Base-by-base conservation (phyloP, 2,113 vertebrate genomes). In the Rynchops niger region DNA sequence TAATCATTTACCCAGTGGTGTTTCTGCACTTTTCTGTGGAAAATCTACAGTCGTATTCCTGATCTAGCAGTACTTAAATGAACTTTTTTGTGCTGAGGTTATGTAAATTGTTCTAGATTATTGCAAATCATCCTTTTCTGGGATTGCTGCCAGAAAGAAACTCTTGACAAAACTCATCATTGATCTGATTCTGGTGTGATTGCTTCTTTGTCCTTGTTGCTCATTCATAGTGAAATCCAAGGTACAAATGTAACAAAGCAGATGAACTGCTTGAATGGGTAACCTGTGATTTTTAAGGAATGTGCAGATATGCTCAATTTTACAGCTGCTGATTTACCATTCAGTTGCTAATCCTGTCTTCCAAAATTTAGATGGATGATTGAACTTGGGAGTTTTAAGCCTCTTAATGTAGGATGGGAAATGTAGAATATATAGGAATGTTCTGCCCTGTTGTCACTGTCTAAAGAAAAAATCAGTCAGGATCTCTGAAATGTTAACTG, bases 1-100 rank as follows among this genome's bases (percentile, higher is more conserved):
- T 86, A 93, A 95, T 96, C 88, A 80, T 86, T 92, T 81, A 73
- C 47, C 62, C 79, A 34, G 50, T 80, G 76, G 38, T 90, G 76
- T 77, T 93, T 93, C 79, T 95, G 49, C 79, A 47, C 47, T 38
- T 74, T 96, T 90, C 69, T 27, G 1, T 94, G 88, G 86, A 91
- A 95, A 93, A 88, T 82, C 52, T 89, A 71, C 71, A 91, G 77
- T n/a, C 11, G 0, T 55, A 30, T 19, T 65, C 55, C 43, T 83
- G n/a, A 74, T 73, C 32, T 63, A 77, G 43, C 32, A 82, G 76
- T 92, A 84, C 82, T 86, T 62, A 80, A 72, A 88, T 92, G 53
- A 86, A 70, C 71, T 56, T n/a, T 29, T 73, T 81, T 76, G 62
- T 88, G 45, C 34, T 53, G 84, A 58, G 30, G 30, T 85, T 83